These are phyloP conservation scores for Danio jaintianensis DNA, from an alignment of 2,797 vertebrate species.

Conservation along the genomic window DNA sequence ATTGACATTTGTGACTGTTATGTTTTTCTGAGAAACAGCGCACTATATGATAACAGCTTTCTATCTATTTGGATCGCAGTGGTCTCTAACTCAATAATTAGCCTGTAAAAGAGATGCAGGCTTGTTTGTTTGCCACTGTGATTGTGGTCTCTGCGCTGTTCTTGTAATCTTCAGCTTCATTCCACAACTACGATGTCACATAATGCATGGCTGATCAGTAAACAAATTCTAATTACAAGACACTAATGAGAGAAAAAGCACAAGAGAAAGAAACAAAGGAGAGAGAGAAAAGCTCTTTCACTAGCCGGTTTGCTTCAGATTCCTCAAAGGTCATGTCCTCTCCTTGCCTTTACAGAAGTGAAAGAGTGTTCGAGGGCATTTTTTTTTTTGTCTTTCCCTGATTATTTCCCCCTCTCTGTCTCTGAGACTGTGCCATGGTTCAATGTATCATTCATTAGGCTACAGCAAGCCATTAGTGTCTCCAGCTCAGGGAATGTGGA, in stretches of 20 bases:
- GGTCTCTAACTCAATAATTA: conserved; percentile 40
- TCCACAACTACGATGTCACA: conserved; percentile 53
- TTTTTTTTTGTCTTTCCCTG: conserved; percentile 75
- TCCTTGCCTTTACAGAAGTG: conserved; percentile 50
- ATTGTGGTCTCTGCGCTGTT: conserved; percentile 44
- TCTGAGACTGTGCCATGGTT: conserved; percentile 81
- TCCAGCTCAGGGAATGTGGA: conserved; percentile 82
- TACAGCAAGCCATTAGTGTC: conserved; percentile 93
- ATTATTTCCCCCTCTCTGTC: conserved; percentile 73
- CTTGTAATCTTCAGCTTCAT: conserved; percentile 50
- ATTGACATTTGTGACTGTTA: neutral
- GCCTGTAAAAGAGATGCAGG: conserved; percentile 45
- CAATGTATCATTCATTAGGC: conserved; percentile 94
- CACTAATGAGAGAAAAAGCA: conserved; percentile 69
- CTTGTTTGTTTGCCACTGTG: conserved; percentile 39
- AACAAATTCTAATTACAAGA: conserved; percentile 69
- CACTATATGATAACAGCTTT: neutral
- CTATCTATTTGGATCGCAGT: neutral
- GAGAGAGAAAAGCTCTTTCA: conserved; percentile 34
- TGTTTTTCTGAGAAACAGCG: neutral
- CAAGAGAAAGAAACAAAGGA: conserved; percentile 55
- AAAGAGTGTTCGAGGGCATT: conserved; percentile 71
- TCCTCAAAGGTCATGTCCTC: conserved; percentile 59
- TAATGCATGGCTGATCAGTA: conserved; percentile 65
- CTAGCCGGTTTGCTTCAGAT: conserved; percentile 42